Evolutionary conservation across 1,140 invertebrate species (phyloP), one percentile per base, ranked within the genome.

Genomic region (Lepeophtheirus salmonis): DNA sequence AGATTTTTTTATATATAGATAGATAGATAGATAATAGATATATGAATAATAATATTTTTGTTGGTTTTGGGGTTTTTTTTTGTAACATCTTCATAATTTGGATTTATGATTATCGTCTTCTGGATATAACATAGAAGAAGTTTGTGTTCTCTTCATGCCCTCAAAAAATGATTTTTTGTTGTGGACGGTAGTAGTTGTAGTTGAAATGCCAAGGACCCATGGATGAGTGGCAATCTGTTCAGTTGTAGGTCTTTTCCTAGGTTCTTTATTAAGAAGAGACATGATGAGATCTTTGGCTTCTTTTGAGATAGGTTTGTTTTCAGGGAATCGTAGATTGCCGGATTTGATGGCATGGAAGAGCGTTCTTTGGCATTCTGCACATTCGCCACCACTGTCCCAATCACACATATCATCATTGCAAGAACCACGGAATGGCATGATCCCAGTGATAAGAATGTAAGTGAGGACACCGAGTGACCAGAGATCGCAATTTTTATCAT

Each of bases 141-240:
- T n/a, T 41, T 41, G 30, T 10, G 30, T 6, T n/a, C 6, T 41
- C n/a, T 10, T 6, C 6, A 41, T n/a, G 6, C 30, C n/a, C 6
- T 6, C 30, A n/a, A 41, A 41, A 41, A n/a, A 41, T n/a, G 6
- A 10, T 41, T 41, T 41, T n/a, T 41, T 41, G 6, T 41, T 41
- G n/a, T 41, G 30, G 30, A 41, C 30, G 30, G 30, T 10, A 10
- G 6, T 41, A n/a, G n/a, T n/a, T n/a, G n/a, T n/a, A n/a, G n/a
- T n/a, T n/a, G n/a, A n/a, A n/a, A n/a, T n/a, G n/a, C n/a, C n/a
- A n/a, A n/a, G n/a, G 54, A 92, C 79, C 91, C 92, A 97, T 6
- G 83, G 84, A 74, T 96, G 89, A 68, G 89, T 83, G 0, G 96
- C 75, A 49, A 95, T 88, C 67, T 97, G 87, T 68, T 89, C 83